phyloP scores from a whole-genome alignment of 1,140 invertebrate species.

The Ruditapes philippinarum region DNA sequence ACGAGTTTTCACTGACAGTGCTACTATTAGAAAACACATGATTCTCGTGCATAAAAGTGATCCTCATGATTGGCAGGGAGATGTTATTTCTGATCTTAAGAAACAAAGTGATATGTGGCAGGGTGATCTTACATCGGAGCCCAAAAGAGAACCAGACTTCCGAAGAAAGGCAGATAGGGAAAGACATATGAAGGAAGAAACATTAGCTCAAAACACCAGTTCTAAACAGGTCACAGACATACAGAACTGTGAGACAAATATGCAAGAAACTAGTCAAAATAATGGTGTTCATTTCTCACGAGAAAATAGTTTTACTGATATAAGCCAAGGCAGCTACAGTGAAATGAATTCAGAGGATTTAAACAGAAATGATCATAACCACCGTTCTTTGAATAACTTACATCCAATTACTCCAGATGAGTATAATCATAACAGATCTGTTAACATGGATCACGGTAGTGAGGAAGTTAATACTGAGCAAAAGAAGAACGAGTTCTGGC shows the following conservation, averaged over 20 bases:
- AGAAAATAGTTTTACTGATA: neutral
- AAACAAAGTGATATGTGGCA: conserved; percentile 21
- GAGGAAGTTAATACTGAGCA: neutral
- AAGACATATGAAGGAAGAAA: neutral
- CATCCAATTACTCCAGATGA: neutral
- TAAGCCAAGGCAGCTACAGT: neutral
- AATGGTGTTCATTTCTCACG: neutral
- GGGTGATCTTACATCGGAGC: conserved; percentile 32
- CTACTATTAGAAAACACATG: conserved; percentile 82
- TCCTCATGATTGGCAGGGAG: conserved; percentile 73
- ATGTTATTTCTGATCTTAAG: conserved; percentile 65
- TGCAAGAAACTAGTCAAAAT: neutral
- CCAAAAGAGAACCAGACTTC: conserved; percentile 21
- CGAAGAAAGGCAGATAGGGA: conserved; percentile 32
- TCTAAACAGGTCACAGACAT: neutral
- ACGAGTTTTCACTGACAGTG: conserved; percentile 80
- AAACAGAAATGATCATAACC: neutral
- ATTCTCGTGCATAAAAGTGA: conserved; percentile 82
- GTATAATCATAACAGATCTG: neutral
- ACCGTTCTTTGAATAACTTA: neutral
- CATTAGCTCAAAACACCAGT: neutral
- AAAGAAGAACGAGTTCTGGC: conserved; percentile 16
- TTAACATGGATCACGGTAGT: neutral
- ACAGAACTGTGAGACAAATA: neutral
- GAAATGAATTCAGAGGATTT: neutral